Evolutionary conservation across 2,888 invertebrate species (phyloP), one percentile per base, ranked within the genome.

Genomic region (Podabrus alpinus): DNA sequence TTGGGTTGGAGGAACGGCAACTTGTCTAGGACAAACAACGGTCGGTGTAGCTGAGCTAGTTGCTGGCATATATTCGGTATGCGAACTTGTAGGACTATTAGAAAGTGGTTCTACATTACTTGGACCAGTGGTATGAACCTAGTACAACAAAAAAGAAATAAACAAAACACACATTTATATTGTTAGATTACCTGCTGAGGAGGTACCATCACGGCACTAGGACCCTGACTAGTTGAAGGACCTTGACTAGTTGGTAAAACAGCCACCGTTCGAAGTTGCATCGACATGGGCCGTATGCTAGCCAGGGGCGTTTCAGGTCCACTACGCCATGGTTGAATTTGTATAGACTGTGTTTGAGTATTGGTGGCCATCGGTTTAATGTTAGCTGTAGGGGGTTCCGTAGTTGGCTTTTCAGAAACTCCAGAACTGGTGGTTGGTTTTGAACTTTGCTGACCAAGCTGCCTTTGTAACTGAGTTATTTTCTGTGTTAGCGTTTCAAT

Each of bases 261-360:
- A 21, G 87, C 86, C 3, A 86, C 87, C 80, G 93, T 94, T 72
- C 93, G 88, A 59, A 92, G 89, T 69, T 92, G 92, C 70, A 93
- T 92, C 1, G 94, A 93, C 91, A 97, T 96, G 0, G 97, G 97
- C 45, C 97, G 90, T 82, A 98, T 97, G 81, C 97, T 97, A 16
- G 97, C 98, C 77, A 97, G 89, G 0, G 94, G 97, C 0, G 97
- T 95, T 85, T 95, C 95, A 5, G 93, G 91, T 2, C 93, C 93
- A 77, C 85, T 87, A 16, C 94, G 91, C 86, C 94, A 92, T 17
- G 92, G 91, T n/a, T 89, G 90, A 60, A 92, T 91, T 4, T 91
- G 90, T 83, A 90, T 91, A 59, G 90, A 88, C 77, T 89, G 89
- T 45, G 87, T 86, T 82, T 87, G 87, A 17, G 86, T 86, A 75